Base-by-base conservation (phyloP, 2,113 vertebrate species). In the Stictonetta naevosa region DNA sequence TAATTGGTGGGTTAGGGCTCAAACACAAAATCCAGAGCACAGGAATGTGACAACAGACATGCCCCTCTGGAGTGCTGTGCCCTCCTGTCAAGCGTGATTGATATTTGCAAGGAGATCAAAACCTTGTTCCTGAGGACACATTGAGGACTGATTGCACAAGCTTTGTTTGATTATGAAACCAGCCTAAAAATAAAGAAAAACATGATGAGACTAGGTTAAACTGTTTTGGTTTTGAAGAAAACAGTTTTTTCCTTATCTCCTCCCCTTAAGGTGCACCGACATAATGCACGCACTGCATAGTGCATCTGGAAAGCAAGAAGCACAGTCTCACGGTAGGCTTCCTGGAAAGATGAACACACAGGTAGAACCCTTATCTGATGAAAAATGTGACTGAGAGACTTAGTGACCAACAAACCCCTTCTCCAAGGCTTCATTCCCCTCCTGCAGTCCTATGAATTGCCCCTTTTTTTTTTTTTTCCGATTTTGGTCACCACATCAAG, bases 101-200 rank as follows among this genome's bases (percentile, higher is more conserved):
- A 20, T 42, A 40, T 6, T 50, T 75, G 21, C 36, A 25, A 29
- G 55, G 36, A 90, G 55, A 75, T 55, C 58, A 63, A 75, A 89
- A 26, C 23, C 66, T n/a, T 72, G 6, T 14, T 73, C 72, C 34
- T 9, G 16, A 93, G 76, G 53, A 55, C 55, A 58, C 36, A 63
- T 31, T 48, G 20, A 48, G 64, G 72, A 62, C 31, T 33, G 81
- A 86, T 92, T 89, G 66, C 52, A 81, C 86, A 94, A 84, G 67
- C 60, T 87, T 21, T 68, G n/a, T 53, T 72, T 38, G 19, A 4
- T 91, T 94, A 95, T 48, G 84, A 92, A 95, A 96, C 42, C 58
- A 85, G n/a, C 29, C 38, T 91, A 72, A 91, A 93, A 88, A 3
- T 15, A n/a, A 87, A 82, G 58, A 8, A 38, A 83, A 73, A 3